Percentiles rank a stretch among this genome's conserved stretches.
Evolutionary conservation across 1,140 invertebrate genomes (phyloP).

Genomic region (Polypedilum vanderplanki): DNA sequence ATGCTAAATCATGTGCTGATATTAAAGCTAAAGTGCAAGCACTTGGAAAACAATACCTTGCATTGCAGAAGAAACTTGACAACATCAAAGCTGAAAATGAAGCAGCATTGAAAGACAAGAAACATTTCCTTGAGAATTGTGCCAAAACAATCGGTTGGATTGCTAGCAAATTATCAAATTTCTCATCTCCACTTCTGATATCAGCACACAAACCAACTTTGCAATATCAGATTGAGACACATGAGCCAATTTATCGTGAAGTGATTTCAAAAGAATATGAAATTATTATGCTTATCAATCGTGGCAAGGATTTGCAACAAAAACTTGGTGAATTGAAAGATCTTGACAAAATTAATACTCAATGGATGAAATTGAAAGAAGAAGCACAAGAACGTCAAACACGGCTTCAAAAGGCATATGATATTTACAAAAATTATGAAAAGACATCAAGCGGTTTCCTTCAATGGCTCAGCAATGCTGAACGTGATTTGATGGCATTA

Average conservation of each 20-base stretch:
- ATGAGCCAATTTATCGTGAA: slow-evolving; percentile 82
- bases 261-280: slow-evolving; percentile 86
- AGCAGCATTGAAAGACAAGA: slow-evolving; percentile 69
- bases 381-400: slow-evolving; percentile 78
- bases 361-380: slow-evolving; percentile 84
- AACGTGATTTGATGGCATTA: slow-evolving; percentile 73
- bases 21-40: slow-evolving; percentile 80
- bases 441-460: slow-evolving; percentile 75
- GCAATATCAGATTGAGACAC: slow-evolving; percentile 77
- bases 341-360: slow-evolving; percentile 76
- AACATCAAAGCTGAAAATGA: slow-evolving; percentile 85
- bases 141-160: slow-evolving; percentile 84
- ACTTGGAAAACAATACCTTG: slow-evolving; percentile 74
- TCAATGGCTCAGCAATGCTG: slow-evolving; percentile 79
- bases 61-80: slow-evolving; percentile 81
- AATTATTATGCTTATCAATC: slow-evolving; percentile 88
- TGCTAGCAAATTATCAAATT: slow-evolving; percentile 62
- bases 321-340: slow-evolving; percentile 55
- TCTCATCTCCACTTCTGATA: slow-evolving; percentile 70
- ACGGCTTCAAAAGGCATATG: slow-evolving; percentile 78
- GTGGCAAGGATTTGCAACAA: slow-evolving; percentile 69
- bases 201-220: slow-evolving; percentile 79
- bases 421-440: slow-evolving; percentile 87
- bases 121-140: slow-evolving; percentile 80
- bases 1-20: slow-evolving; percentile 80